Percentiles rank a stretch among this genome's conserved stretches.
phyloP scores from a whole-genome alignment of 2,113 vertebrate species.

The Chrysochloris asiatica region DNA sequence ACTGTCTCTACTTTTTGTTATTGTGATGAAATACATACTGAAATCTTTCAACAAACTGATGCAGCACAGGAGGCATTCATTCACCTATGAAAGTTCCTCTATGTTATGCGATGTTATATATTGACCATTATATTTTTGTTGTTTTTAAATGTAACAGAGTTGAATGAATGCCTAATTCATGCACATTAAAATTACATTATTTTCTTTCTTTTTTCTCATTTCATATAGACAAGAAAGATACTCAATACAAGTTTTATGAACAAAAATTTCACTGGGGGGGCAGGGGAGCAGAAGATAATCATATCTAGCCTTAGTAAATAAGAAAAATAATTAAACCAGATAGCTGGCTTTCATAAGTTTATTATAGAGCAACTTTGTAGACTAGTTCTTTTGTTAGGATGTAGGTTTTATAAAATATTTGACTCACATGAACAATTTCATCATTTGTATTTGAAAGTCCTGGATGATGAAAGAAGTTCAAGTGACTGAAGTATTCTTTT shows the following conservation, averaged over 20 bases:
- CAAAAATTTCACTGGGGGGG: not conserved
- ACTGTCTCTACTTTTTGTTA: too few species aligned
- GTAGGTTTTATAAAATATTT: not conserved
- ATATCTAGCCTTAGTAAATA: not conserved
- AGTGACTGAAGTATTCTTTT: too few species aligned
- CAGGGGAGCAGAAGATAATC: too few species aligned
- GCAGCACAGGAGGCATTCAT: too few species aligned
- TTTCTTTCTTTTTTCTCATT: not conserved
- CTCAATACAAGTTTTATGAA: not conserved
- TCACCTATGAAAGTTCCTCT: too few species aligned
- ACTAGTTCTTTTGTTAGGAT: not conserved
- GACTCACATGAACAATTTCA: not conserved
- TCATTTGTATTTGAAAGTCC: too few species aligned
- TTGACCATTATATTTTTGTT: not conserved
- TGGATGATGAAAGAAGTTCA: too few species aligned
- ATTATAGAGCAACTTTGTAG: not conserved
- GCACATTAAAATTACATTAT: not conserved
- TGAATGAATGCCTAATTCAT: not conserved
- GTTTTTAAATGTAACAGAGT: conserved; percentile 17
- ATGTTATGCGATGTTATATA: too few species aligned
- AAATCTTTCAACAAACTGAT: too few species aligned
- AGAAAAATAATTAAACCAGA: too few species aligned
- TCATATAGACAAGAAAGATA: not conserved
- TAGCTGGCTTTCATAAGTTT: not conserved
- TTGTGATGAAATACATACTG: too few species aligned